phyloP scores from a whole-genome alignment of 2,888 invertebrate species.

The Exephanes ischioxanthus region DNA sequence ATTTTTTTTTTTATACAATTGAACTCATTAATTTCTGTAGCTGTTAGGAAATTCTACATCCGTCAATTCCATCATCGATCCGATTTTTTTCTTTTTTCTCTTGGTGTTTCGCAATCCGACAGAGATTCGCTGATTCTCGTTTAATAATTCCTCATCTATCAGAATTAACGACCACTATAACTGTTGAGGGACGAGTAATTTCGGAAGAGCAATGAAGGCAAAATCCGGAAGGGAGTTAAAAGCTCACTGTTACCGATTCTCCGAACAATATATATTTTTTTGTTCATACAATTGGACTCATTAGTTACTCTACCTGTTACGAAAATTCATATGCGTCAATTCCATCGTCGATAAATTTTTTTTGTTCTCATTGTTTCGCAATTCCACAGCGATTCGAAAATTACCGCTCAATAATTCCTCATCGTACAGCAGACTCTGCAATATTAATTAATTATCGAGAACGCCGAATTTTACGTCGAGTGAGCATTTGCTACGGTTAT shows the following conservation, averaged over 20 bases:
- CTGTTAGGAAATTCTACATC: not conserved
- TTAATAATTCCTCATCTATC: not conserved
- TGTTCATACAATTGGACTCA: not conserved
- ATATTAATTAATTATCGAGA: constrained; percentile 38
- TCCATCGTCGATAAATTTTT: not conserved
- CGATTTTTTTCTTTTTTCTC: too few species aligned
- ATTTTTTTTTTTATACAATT: not conserved
- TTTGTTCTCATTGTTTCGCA: not conserved
- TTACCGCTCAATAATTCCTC: not conserved
- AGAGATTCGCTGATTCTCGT: not conserved
- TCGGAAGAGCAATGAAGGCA: constrained; percentile 37
- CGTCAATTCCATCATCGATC: not conserved
- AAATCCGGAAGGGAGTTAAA: constrained; percentile 24
- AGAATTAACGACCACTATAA: constrained; percentile 57
- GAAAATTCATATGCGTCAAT: not conserved
- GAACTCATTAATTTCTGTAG: not conserved
- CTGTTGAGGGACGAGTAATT: constrained; percentile 56
- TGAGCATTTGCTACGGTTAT: constrained; percentile 16
- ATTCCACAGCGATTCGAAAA: too few species aligned
- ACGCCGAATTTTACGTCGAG: constrained; percentile 27
- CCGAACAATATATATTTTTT: not conserved
- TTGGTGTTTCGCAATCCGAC: too few species aligned
- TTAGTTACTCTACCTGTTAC: not conserved
- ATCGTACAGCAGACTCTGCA: not conserved
- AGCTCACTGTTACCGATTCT: not conserved